A percentile compares a stretch with the other conserved stretches of the same genome.
Conservation (phyloP, 2,113 vertebrate species). For the Steatornis caripensis region DNA sequence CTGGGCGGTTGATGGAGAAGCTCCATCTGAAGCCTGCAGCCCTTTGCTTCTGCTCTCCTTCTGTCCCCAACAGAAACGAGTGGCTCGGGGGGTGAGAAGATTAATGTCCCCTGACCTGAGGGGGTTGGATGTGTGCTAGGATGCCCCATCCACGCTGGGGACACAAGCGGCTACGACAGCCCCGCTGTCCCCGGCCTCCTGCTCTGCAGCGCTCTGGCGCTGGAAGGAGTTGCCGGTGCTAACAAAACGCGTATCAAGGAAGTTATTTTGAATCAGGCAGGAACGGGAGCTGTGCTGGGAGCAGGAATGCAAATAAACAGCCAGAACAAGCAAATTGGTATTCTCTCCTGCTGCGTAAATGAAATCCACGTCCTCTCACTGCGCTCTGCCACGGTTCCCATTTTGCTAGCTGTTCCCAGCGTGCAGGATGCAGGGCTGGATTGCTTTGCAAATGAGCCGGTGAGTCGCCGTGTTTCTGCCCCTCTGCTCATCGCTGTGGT, state of each 20-base stretch:
- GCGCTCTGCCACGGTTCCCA: neutral
- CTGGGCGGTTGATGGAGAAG: neutral
- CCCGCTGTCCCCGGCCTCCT: neutral
- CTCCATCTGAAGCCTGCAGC: neutral
- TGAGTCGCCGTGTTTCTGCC: neutral
- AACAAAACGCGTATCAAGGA: neutral
- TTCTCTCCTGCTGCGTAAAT: neutral
- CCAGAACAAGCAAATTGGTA: neutral
- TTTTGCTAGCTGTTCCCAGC: neutral
- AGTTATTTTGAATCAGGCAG: conserved; percentile 25
- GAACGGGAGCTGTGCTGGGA: neutral
- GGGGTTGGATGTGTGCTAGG: neutral
- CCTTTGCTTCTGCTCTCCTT: neutral
- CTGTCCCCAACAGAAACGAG: neutral
- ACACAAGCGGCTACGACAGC: neutral
- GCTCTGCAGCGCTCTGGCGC: neutral
- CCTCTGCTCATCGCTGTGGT: neutral
- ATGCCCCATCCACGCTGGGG: neutral
- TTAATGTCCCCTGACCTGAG: neutral
- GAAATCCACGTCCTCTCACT: neutral
- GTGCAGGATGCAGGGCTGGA: neutral
- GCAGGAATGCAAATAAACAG: conserved; percentile 3
- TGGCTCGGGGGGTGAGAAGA: neutral
- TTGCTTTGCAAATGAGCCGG: neutral
- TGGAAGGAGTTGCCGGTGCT: neutral